Evolutionary conservation across 2,113 vertebrate genomes (phyloP).

Genomic region (Triplophysa rosa): DNA sequence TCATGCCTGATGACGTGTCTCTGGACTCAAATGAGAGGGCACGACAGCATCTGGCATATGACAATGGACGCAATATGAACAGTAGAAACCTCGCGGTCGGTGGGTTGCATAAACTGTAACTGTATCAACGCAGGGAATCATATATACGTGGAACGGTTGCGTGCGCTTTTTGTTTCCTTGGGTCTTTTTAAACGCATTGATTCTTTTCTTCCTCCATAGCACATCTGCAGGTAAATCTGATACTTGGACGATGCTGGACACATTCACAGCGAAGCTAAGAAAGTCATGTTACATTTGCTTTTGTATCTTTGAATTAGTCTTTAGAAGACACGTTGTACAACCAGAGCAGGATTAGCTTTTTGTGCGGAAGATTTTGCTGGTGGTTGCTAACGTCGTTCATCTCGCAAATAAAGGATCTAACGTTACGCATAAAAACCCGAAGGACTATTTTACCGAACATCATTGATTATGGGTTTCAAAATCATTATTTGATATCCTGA

Average conservation of each 20-base stretch:
- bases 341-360: constrained; percentile 1
- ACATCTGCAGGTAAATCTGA: background rate
- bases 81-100: background rate
- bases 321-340: background rate
- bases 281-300: background rate
- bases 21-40: background rate
- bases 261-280: background rate
- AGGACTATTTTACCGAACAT: background rate
- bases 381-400: constrained; percentile 3
- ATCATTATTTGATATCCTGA: background rate
- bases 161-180: constrained; percentile 31
- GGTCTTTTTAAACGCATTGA: constrained; percentile 21
- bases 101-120: background rate
- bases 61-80: background rate
- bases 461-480: background rate
- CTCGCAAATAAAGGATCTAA: background rate
- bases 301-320: background rate
- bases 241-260: constrained; percentile 15
- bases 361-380: background rate
- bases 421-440: background rate
- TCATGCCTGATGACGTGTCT: constrained; percentile 31
- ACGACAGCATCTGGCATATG: background rate
- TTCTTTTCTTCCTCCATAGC: background rate
- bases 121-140: background rate
- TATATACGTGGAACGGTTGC: constrained; percentile 28